Conservation (phyloP, 2,113 vertebrate genomes). For the Pedionomus torquatus region DNA sequence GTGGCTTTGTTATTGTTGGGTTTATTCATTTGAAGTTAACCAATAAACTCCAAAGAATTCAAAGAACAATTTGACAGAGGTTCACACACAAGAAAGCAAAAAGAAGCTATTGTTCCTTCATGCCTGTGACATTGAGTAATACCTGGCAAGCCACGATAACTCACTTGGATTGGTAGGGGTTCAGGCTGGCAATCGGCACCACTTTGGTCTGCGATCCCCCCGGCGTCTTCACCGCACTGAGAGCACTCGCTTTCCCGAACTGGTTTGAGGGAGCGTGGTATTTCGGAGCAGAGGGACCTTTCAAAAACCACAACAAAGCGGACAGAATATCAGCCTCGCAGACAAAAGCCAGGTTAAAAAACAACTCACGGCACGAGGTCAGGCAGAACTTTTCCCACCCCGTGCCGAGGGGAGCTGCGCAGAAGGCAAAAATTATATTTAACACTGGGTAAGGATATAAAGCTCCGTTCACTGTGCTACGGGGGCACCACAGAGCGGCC, state of each 20-base stretch:
- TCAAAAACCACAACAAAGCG: constrained; percentile 37
- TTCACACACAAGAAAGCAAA: neutral
- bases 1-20: neutral
- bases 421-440: neutral
- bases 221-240: constrained; percentile 73
- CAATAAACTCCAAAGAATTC: neutral
- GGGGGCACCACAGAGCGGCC: neutral
- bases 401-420: fast-evolving
- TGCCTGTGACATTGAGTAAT: neutral
- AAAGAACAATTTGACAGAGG: neutral
- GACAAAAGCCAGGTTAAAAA: neutral
- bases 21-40: neutral
- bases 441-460: neutral
- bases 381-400: neutral
- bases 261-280: constrained; percentile 76
- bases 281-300: constrained; percentile 68
- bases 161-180: constrained; percentile 97
- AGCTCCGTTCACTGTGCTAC: neutral
- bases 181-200: constrained; percentile 94
- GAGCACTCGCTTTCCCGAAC: constrained; percentile 76
- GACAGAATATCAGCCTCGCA: neutral
- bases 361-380: neutral
- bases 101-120: neutral
- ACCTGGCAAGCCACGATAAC: constrained; percentile 23
- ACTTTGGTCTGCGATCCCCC: constrained; percentile 86